Conservation (phyloP, 2,113 vertebrate genomes). For the Esox niger region DNA sequence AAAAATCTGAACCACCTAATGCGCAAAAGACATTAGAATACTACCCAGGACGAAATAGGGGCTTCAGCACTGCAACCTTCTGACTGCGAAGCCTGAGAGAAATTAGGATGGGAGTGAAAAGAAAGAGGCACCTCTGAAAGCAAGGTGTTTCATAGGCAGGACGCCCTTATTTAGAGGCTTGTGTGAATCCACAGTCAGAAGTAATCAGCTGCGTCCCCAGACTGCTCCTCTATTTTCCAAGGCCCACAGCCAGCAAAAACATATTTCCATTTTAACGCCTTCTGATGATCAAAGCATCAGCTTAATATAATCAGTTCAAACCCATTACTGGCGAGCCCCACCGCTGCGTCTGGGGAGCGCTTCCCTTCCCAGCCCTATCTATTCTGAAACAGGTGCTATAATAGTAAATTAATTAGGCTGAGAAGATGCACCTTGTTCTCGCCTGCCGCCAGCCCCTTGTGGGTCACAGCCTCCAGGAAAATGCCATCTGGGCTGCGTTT, state of each 20-base stretch:
- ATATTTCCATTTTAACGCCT: slow-evolving; percentile 98
- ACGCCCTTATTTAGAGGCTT: slow-evolving; percentile 31
- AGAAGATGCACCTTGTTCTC: slow-evolving; percentile 96
- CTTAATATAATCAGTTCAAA: slow-evolving; percentile 99
- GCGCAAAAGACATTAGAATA: not conserved
- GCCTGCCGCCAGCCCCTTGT: slow-evolving; percentile 84
- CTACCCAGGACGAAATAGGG: too few species aligned
- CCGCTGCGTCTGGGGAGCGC: slow-evolving; percentile 81
- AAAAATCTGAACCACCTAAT: not conserved
- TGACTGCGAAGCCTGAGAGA: not conserved
- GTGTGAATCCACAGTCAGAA: slow-evolving; percentile 49
- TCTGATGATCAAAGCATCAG: slow-evolving; percentile 97
- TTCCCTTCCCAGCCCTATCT: slow-evolving; percentile 87
- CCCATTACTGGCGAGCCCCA: slow-evolving; percentile 86
- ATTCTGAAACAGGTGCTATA: slow-evolving; percentile 99
- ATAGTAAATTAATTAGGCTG: slow-evolving; percentile 99
- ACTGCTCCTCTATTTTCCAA: slow-evolving; percentile 40
- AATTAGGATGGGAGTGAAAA: not conserved
- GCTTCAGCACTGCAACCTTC: too few species aligned
- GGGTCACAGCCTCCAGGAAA: slow-evolving; percentile 90
- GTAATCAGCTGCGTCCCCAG: slow-evolving; percentile 56
- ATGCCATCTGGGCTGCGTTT: slow-evolving; percentile 93
- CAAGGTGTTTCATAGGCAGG: slow-evolving; percentile 1
- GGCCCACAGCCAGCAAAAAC: slow-evolving; percentile 66
- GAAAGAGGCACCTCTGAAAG: too few species aligned